Evolutionary conservation across 2,888 invertebrate species (phyloP).

Genomic region (Nymphalis c-album): DNA sequence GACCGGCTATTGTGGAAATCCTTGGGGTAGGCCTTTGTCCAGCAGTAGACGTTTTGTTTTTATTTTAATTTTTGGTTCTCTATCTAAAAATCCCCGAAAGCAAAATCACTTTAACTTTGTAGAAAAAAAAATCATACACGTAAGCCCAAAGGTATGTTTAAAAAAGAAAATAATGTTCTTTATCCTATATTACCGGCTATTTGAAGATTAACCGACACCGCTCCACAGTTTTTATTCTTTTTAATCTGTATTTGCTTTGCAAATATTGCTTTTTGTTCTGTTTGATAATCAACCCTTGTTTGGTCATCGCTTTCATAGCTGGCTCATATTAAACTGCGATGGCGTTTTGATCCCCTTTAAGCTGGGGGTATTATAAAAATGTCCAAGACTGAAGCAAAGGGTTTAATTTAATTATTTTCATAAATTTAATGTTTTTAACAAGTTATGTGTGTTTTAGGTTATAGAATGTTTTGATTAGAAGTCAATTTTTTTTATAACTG

Average conservation of each 20-base stretch:
- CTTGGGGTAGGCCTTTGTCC: no score
- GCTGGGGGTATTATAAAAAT: background rate
- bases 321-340: slow-evolving; percentile 4
- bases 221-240: slow-evolving; percentile 7
- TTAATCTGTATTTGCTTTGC: slow-evolving; percentile 36
- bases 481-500: no score
- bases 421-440: slow-evolving; percentile 12
- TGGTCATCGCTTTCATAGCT: slow-evolving; percentile 22
- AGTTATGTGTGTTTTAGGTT: no score
- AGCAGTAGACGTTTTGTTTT: no score
- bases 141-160: no score
- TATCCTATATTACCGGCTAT: slow-evolving; percentile 1
- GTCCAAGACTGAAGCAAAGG: background rate
- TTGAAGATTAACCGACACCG: background rate
- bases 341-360: slow-evolving; percentile 2
- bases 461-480: no score
- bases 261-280: slow-evolving; percentile 43
- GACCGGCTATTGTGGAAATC: no score
- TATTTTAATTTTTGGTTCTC: no score
- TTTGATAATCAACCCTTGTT: slow-evolving; percentile 37
- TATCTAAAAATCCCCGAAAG: no score
- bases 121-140: no score
- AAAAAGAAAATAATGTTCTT: no score
- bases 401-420: slow-evolving; percentile 7
- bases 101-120: no score